A percentile compares a stretch with the other conserved stretches of the same genome.
Conservation (phyloP, 1,140 invertebrate genomes). For the honey bee (Apis mellifera) region DNA sequence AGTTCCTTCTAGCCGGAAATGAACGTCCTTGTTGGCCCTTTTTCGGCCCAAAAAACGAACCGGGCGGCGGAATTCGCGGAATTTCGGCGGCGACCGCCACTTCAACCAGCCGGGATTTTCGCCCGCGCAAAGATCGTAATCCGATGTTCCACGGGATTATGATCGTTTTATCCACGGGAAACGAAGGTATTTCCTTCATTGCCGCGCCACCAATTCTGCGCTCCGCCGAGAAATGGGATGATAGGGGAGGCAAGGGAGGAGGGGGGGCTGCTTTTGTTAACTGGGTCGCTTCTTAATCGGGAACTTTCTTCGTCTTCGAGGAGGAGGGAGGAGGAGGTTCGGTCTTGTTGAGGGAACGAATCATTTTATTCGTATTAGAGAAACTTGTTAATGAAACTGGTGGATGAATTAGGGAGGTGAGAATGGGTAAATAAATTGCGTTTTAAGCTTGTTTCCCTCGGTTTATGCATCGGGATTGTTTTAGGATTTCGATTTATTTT, state of each 20-base stretch:
- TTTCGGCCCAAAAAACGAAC: conserved; percentile 17
- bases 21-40: conserved; percentile 46
- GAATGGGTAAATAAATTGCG: too few species aligned
- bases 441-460: too few species aligned
- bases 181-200: neutral
- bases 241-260: too few species aligned
- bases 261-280: neutral
- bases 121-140: neutral
- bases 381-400: too few species aligned
- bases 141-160: neutral
- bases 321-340: too few species aligned
- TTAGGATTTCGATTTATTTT: too few species aligned
- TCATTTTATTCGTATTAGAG: too few species aligned
- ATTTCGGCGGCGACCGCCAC: conserved; percentile 13
- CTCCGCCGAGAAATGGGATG: neutral
- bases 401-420: too few species aligned
- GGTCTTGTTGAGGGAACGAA: too few species aligned
- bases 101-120: conserved; percentile 11
- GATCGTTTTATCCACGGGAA: conserved; percentile 1
- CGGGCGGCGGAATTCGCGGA: conserved; percentile 1
- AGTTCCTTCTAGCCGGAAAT: conserved; percentile 59
- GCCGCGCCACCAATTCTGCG: neutral
- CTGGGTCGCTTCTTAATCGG: neutral
- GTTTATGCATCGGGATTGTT: too few species aligned
- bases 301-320: too few species aligned